Evolutionary conservation across 2,888 invertebrate genomes (phyloP), one percentile per base, ranked within the genome.

Genomic region (Archips xylosteana): DNA sequence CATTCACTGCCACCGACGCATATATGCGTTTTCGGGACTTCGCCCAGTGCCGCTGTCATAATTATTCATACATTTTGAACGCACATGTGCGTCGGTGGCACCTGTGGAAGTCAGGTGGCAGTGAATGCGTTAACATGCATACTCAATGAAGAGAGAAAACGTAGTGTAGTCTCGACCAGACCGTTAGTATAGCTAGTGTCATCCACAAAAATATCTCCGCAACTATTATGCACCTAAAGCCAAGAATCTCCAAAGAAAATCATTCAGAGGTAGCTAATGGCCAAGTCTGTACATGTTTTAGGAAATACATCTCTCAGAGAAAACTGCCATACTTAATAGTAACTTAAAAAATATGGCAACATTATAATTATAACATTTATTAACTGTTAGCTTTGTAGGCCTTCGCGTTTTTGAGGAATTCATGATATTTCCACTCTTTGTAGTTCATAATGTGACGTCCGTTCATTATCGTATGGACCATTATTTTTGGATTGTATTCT

Each of bases 381-480:
- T 54, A 59, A 34, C 65, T 59, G 9, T 49, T 60, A 4, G 69
- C 15, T 51, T 71, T 77, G 60, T 81, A 82, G 0, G 75, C 57
- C 2, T 68, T 78, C 0, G 91, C 91, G 4, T 78, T 87, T 9
- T 88, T 79, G 0, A 91, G 12, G 74, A 92, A 92, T n/a, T 81
- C 78, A 0, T 85, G 64, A 36, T 84, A 81, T 0, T 92, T 84
- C 94, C 94, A 95, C 9, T 92, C 83, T 9, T 87, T 87, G 79
- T 94, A 89, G 76, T 90, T 88, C 85, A 92, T 87, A 0, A 94
- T 85, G 0, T 87, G 82, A 23, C 95, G 95, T 0, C 97, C 97
- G 86, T 98, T 98, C 89, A 96, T 96, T 0, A 98, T 96, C 2
- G 97, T 96, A 81, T 97, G 96, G 0, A 98, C 95, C 70, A 95